These are phyloP conservation scores for Acromyrmex echinatior DNA, from an alignment of 1,140 invertebrate species.

Conservation along the genomic window DNA sequence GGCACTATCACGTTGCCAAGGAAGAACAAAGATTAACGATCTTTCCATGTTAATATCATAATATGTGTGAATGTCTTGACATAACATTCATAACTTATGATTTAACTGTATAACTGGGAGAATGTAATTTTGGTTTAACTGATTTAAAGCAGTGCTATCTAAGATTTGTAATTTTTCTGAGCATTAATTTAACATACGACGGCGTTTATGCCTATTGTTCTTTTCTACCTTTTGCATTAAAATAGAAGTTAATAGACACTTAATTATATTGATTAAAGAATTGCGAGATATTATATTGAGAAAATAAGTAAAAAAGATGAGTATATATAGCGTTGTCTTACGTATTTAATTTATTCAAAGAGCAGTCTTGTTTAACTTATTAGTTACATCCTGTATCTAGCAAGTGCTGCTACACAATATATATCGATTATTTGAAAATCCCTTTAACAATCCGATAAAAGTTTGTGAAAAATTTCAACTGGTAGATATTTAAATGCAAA, in stretches of 20 bases:
- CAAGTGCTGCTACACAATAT: not conserved
- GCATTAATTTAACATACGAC: too few relatives aligned
- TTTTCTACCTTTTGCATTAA: too few relatives aligned
- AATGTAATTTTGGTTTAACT: not conserved
- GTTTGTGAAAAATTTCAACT: conserved; percentile 33
- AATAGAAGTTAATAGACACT: too few relatives aligned
- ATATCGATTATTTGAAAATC: conserved; percentile 38
- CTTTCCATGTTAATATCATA: not conserved
- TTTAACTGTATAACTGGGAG: not conserved
- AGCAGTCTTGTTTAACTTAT: too few relatives aligned
- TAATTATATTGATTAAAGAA: not conserved
- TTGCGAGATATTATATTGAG: not conserved
- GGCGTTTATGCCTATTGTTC: too few relatives aligned
- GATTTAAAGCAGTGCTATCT: not conserved
- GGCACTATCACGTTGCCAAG: too few relatives aligned
- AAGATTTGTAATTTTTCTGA: too few relatives aligned
- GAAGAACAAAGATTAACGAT: not conserved
- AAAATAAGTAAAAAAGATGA: not conserved
- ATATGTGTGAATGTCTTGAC: not conserved
- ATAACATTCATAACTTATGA: not conserved
- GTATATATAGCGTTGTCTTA: not conserved
- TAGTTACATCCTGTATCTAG: too few relatives aligned
- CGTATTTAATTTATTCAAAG: too few relatives aligned
- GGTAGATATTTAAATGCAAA: conserved; percentile 80
- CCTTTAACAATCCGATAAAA: not conserved